Evolutionary conservation across 2,888 invertebrate species (phyloP), one percentile per base, ranked within the genome.

Genomic region (Ochropleura leucogaster): DNA sequence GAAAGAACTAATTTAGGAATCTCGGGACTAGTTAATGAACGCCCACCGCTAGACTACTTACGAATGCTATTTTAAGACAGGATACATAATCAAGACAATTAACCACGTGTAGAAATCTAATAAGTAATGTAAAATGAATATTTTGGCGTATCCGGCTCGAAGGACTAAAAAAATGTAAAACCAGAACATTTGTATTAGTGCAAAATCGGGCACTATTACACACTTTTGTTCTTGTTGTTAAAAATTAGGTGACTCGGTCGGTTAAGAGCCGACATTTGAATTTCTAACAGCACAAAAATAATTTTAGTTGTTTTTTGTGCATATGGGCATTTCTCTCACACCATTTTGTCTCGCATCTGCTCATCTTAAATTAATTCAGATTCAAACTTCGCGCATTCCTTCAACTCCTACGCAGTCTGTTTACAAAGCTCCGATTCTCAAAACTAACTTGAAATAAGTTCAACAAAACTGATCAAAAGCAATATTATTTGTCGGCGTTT

Each of bases 391-490:
- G 44, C 79, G 60, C 79, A 83, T 83, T 83, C 81, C 60, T 74
- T 59, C 76, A 69, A 72, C 84, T 57, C 84, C 83, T 68, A 83
- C 84, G 64, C 74, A 72, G 68, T 42, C 18, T 67, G 70, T 78
- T 81, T 68, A 69, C 30, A 64, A 65, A 76, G 67, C 66, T 70
- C 63, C 64, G 59, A 65, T 86, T 83, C 83, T 82, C 68, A 77
- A 82, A 84, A 79, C 62, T 73, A 71, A 77, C 79, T 82, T 80
- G 70, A 64, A 87, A 85, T 79, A 80, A 79, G 74, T 78, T 74
- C 55, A 78, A 82, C 76, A 74, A 74, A 77, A 85, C 70, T 72
- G 79, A 85, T 83, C 87, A 85, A 87, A 87, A 69, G 71, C 64
- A 62, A 72, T 77, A 63, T 67, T 85, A 77, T 82, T 69, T 68